phyloP scores from a whole-genome alignment of 2,888 invertebrate genomes.

The Maniola hyperantus region DNA sequence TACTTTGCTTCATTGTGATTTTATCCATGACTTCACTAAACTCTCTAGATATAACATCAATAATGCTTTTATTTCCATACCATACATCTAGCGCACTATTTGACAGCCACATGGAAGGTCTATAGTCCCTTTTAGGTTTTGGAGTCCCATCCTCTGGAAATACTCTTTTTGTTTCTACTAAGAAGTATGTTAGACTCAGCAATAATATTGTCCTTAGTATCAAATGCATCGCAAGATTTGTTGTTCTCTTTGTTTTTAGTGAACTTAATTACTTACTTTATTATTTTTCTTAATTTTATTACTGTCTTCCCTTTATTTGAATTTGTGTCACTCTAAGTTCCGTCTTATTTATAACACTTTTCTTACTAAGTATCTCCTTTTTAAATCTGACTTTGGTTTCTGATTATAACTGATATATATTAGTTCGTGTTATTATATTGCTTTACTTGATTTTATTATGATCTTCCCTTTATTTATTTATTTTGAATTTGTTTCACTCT shows the following conservation, averaged over 20 bases:
- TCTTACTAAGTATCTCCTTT: too few species aligned
- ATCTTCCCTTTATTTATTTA: not conserved
- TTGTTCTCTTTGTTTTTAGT: too few species aligned
- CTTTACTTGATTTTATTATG: too few species aligned
- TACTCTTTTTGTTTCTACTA: constrained; percentile 41
- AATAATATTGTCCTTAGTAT: constrained; percentile 6
- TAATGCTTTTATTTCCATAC: constrained; percentile 63
- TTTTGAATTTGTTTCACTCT: not conserved
- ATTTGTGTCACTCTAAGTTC: too few species aligned
- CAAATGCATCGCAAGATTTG: constrained; percentile 1
- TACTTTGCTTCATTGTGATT: constrained; percentile 56
- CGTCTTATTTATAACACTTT: too few species aligned
- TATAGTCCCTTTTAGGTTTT: constrained; percentile 48
- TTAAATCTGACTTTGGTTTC: too few species aligned
- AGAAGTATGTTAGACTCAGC: constrained; percentile 14
- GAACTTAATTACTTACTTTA: not conserved
- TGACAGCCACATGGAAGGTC: constrained; percentile 60
- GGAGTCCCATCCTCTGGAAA: constrained; percentile 41
- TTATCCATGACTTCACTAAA: constrained; percentile 54
- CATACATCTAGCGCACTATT: constrained; percentile 66
- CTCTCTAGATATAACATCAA: constrained; percentile 60
- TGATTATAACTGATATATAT: too few species aligned
- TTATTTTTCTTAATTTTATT: not conserved
- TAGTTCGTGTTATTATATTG: too few species aligned
- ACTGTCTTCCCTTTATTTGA: too few species aligned